Evolutionary conservation across 2,113 vertebrate species (phyloP).

Genomic region (Balaenoptera acutorostrata): DNA sequence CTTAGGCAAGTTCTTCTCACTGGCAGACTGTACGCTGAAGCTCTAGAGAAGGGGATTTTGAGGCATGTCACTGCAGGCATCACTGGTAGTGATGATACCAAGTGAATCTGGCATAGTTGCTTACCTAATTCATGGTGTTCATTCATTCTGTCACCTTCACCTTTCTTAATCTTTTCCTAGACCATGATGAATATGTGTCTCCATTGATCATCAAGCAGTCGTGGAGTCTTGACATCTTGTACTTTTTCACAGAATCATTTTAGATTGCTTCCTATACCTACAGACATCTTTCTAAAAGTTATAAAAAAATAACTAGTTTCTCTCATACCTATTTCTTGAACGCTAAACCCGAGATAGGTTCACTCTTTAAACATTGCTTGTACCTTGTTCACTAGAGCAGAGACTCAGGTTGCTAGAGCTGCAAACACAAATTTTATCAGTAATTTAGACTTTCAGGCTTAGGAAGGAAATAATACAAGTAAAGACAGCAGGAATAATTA

Average conservation of each 20-base stretch:
- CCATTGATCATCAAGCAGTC: neutral
- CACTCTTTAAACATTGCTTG: neutral
- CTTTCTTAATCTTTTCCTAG: neutral
- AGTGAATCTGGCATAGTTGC: neutral
- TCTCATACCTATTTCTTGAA: neutral
- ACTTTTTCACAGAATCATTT: neutral
- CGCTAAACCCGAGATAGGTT: neutral
- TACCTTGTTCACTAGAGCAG: neutral
- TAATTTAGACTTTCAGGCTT: neutral
- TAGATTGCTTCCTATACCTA: neutral
- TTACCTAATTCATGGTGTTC: no score
- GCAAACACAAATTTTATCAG: neutral
- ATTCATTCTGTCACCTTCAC: neutral
- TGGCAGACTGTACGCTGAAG: neutral
- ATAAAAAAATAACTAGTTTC: neutral
- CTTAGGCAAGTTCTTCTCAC: neutral
- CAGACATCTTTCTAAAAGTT: neutral
- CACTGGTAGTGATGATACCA: no score
- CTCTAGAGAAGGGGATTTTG: neutral
- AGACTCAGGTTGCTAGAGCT: neutral
- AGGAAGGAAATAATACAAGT: neutral
- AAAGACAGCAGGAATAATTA: constrained; percentile 2
- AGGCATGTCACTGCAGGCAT: neutral
- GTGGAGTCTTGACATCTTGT: neutral
- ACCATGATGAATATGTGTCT: neutral